Evolutionary conservation across 2,113 vertebrate genomes (phyloP).

Genomic region (Entomyzon cyanotis): DNA sequence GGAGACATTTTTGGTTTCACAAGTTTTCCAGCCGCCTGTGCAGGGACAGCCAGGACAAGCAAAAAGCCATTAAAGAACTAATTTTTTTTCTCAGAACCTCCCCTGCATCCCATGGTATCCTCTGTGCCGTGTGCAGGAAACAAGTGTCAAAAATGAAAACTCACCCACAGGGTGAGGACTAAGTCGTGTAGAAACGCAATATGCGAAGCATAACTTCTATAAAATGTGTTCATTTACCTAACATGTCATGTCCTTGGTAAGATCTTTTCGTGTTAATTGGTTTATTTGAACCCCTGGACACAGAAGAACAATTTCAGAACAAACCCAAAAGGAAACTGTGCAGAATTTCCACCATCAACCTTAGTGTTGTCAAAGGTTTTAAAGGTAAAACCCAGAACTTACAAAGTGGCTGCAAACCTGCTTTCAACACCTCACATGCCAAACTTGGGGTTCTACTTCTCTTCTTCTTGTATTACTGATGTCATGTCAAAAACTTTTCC

Average conservation of each 20-base stretch:
- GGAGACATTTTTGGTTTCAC: not conserved
- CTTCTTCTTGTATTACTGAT: slow-evolving; percentile 69
- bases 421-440: slow-evolving; percentile 77
- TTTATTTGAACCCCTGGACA: slow-evolving; percentile 35
- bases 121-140: not conserved
- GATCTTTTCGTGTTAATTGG: not conserved
- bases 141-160: not conserved
- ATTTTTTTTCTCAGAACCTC: not conserved
- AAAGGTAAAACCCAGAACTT: slow-evolving; percentile 58
- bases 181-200: not conserved
- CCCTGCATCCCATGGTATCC: not conserved
- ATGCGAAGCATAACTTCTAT: not conserved
- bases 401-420: slow-evolving; percentile 86
- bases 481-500: slow-evolving; percentile 76
- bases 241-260: not conserved
- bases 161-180: not conserved
- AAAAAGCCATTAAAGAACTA: not conserved
- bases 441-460: slow-evolving; percentile 75
- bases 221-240: not conserved
- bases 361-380: slow-evolving; percentile 47
- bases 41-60: not conserved
- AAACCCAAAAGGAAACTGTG: slow-evolving; percentile 33
- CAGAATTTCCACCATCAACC: slow-evolving; percentile 27
- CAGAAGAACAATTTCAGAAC: slow-evolving; percentile 42
- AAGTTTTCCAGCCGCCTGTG: not conserved